phyloP scores from a whole-genome alignment of 2,113 vertebrate species.

The Pogonocichla stellata region DNA sequence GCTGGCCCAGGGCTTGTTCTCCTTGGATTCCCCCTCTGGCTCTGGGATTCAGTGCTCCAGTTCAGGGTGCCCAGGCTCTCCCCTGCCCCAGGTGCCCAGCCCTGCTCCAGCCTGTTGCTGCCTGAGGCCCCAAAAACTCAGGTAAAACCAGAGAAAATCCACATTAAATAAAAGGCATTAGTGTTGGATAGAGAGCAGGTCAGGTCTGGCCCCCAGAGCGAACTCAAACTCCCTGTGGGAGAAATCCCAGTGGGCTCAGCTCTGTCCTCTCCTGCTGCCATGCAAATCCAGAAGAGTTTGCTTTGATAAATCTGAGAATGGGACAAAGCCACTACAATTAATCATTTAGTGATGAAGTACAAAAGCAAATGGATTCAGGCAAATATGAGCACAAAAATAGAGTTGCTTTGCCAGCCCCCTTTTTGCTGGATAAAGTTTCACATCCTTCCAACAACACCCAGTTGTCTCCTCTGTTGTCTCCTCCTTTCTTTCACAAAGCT shows the following conservation, averaged over 20 bases:
- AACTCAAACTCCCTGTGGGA: neutral
- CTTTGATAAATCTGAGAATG: neutral
- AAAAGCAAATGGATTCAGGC: neutral
- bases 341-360: neutral
- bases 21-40: neutral
- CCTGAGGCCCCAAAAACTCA: neutral
- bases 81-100: neutral
- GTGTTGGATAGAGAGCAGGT: neutral
- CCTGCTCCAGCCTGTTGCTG: neutral
- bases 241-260: neutral
- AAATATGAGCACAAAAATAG: neutral
- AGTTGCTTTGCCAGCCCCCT: neutral
- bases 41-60: accelerated
- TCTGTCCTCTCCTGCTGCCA: accelerated
- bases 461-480: neutral
- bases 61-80: accelerated
- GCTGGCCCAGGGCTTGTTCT: accelerated
- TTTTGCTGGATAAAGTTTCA: constrained; percentile 20
- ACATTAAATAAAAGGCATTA: accelerated
- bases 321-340: neutral
- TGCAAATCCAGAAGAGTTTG: neutral
- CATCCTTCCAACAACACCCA: neutral
- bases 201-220: neutral
- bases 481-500: neutral
- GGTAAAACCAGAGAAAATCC: neutral